phyloP scores from a whole-genome alignment of 2,797 vertebrate species.

The Halcyon badia region DNA sequence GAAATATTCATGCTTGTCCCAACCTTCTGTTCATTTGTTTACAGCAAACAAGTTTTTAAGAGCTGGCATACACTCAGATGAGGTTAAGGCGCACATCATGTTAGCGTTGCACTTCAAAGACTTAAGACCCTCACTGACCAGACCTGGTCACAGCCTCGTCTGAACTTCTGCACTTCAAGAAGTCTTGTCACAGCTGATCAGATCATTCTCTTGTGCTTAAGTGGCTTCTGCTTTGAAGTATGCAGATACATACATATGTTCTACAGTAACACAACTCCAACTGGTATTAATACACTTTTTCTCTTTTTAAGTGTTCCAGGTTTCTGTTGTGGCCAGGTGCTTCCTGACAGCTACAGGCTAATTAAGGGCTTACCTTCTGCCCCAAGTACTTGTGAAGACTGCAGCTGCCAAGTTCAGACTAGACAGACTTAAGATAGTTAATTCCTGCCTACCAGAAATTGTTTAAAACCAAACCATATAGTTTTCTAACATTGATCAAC shows the following conservation, averaged over 20 bases:
- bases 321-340: conserved; percentile 26
- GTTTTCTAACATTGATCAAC: neutral
- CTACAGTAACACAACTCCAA: neutral
- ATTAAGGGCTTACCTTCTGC: neutral
- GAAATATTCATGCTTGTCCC: neutral
- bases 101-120: neutral
- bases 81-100: neutral
- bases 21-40: neutral
- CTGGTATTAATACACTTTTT: neutral
- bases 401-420: conserved; percentile 19
- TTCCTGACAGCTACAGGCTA: conserved; percentile 35
- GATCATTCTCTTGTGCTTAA: neutral
- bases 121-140: neutral
- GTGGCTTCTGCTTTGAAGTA: neutral
- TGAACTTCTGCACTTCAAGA: neutral
- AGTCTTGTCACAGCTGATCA: neutral
- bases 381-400: neutral
- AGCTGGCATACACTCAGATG: neutral
- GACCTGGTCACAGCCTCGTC: neutral
- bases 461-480: neutral
- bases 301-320: neutral
- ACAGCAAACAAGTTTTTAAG: neutral
- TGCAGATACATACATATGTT: neutral
- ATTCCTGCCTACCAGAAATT: neutral
- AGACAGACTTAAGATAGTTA: neutral